A percentile compares a stretch with the other conserved stretches of the same genome.
Conservation (phyloP, 2,797 vertebrate genomes). For the Setipinna tenuifilis region DNA sequence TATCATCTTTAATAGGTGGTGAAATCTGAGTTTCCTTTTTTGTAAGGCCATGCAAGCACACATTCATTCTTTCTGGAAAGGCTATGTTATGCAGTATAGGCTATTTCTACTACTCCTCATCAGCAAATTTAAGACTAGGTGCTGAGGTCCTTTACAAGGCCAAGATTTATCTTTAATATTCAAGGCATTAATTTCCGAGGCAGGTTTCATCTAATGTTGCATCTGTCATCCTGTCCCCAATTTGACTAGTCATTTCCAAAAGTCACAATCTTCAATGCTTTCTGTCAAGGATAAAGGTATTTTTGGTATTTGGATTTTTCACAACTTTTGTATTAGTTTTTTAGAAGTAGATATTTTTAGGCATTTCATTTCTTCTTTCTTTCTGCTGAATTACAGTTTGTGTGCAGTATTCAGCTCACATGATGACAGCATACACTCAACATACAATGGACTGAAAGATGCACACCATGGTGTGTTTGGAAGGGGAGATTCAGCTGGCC, state of each 20-base stretch:
- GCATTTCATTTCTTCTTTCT: not conserved
- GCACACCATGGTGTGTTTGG: constrained; percentile 61
- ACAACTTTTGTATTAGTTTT: not conserved
- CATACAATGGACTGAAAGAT: constrained; percentile 62
- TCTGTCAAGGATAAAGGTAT: not conserved
- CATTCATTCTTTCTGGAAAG: constrained; percentile 57
- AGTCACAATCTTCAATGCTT: not conserved
- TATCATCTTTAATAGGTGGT: no score
- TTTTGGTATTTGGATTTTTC: not conserved
- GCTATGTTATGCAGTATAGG: constrained; percentile 54
- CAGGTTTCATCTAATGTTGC: constrained; percentile 61
- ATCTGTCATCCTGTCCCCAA: constrained; percentile 58
- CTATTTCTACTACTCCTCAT: constrained; percentile 48
- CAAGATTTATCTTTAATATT: constrained; percentile 57
- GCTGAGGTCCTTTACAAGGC: constrained; percentile 59
- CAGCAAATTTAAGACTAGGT: constrained; percentile 50
- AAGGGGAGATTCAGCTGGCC: constrained; percentile 69
- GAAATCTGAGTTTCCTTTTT: constrained; percentile 86
- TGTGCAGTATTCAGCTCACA: not conserved
- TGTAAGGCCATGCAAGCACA: constrained; percentile 87
- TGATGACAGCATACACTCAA: constrained; percentile 40
- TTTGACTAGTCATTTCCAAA: constrained; percentile 49
- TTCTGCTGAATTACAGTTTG: not conserved
- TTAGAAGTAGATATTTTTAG: not conserved
- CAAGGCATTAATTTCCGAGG: constrained; percentile 3